Evolutionary conservation across 1,140 invertebrate genomes (phyloP).

Genomic region (Drosophila nannoptera): DNA sequence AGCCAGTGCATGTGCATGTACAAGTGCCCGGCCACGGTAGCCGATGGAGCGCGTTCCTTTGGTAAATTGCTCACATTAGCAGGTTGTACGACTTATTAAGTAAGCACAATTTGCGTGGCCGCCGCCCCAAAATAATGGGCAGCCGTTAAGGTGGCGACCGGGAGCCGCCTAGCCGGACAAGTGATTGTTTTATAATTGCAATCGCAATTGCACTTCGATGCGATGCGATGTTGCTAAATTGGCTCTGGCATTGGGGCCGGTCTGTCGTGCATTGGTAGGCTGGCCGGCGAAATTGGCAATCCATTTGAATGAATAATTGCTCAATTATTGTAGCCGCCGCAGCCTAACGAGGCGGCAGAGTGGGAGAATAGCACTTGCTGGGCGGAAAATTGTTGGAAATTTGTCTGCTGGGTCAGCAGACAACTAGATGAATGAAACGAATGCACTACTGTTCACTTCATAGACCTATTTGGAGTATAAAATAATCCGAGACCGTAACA

Average conservation of each 20-base stretch:
- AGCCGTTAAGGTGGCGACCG: slow-evolving; percentile 73
- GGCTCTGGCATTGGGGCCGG: slow-evolving; percentile 48
- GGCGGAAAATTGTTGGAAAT: slow-evolving; percentile 65
- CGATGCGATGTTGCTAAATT: slow-evolving; percentile 69
- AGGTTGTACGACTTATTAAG: slow-evolving; percentile 79
- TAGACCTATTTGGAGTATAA: not conserved
- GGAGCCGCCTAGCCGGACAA: slow-evolving; percentile 70
- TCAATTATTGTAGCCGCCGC: slow-evolving; percentile 74
- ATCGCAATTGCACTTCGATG: slow-evolving; percentile 78
- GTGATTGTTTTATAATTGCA: slow-evolving; percentile 79
- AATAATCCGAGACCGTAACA: slow-evolving; percentile 8
- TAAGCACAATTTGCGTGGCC: slow-evolving; percentile 79
- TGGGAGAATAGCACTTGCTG: slow-evolving; percentile 45
- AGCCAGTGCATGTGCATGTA: slow-evolving; percentile 8
- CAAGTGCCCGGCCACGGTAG: slow-evolving; percentile 27
- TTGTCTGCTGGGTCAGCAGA: slow-evolving; percentile 51
- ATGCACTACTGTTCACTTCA: not conserved
- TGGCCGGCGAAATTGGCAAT: slow-evolving; percentile 72
- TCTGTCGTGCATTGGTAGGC: slow-evolving; percentile 39
- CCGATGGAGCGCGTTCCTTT: slow-evolving; percentile 65
- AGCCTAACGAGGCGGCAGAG: slow-evolving; percentile 57
- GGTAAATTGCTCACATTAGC: slow-evolving; percentile 79
- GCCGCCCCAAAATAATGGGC: slow-evolving; percentile 74
- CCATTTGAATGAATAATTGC: slow-evolving; percentile 79
- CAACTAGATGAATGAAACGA: not conserved